Conservation (phyloP, 2,797 vertebrate genomes). For the Peromyscus attwateri region DNA sequence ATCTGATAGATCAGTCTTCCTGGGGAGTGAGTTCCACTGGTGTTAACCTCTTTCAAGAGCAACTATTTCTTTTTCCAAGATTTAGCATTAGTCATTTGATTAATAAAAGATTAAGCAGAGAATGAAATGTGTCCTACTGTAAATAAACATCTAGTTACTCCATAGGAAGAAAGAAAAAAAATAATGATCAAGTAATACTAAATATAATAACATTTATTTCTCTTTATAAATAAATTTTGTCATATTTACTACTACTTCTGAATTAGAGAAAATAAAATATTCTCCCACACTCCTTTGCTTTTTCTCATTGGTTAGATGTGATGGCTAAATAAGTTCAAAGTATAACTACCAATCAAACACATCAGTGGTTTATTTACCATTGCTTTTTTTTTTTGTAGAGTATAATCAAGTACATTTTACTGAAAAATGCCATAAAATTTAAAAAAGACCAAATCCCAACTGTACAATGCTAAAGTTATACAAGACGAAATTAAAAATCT, state of each 20-base stretch:
- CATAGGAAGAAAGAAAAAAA: background rate
- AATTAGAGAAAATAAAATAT: constrained; percentile 42
- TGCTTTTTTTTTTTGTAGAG: background rate
- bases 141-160: background rate
- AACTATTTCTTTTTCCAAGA: background rate
- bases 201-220: background rate
- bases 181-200: background rate
- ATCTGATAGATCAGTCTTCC: background rate
- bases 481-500: background rate
- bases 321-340: background rate
- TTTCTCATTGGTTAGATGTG: background rate
- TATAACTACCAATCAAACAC: background rate
- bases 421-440: background rate
- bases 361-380: background rate
- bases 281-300: background rate
- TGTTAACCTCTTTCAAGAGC: background rate
- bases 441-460: background rate
- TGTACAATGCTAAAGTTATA: background rate
- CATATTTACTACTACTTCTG: background rate
- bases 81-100: background rate
- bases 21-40: too few relatives aligned
- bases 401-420: background rate
- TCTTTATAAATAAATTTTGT: background rate
- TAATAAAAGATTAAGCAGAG: background rate
- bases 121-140: background rate